Evolutionary conservation across 2,797 vertebrate genomes (phyloP), one percentile per base, ranked within the genome.

Genomic region (Cottoperca gobio): DNA sequence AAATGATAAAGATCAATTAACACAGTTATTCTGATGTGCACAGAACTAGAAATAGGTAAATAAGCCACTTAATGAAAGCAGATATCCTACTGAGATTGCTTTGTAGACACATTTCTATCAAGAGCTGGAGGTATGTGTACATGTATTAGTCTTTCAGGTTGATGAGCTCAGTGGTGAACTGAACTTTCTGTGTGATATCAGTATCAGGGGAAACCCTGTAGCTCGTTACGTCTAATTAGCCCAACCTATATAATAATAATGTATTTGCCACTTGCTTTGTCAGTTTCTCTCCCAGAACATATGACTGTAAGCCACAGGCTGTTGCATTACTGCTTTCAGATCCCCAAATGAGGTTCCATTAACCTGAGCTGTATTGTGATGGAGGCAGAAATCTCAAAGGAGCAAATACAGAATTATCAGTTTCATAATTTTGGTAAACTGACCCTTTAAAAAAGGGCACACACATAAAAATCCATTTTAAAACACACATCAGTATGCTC

Each of bases 141-240:
- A 33, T 59, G 53, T 61, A 46, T 63, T 64, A 59, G 37, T 61
- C 24, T 60, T 45, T 16, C 1, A 21, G 5, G 39, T 19, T 57
- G 23, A 52, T 61, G 33, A 68, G 65, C 52, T 64, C 48, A 45
- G n/a, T 17, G 6, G 28, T 50, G 40, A 60, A 26, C n/a, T 13
- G 19, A 68, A 4, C 70, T 63, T 6, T 65, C 33, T n/a, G 19
- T n/a, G 17, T 43, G 5, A 31, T 46, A 58, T 63, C 21, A 48
- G 39, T 37, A 33, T 60, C 28, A 37, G 7, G 13, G 63, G 8
- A 9, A 21, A 60, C 45, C 39, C 35, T 17, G 37, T 35, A 50
- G 31, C 65, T 82, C 54, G 53, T 75, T 69, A 69, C 55, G 60
- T 81, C 39, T 64, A 58, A 73, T 78, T 60, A 64, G 21, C 37